phyloP scores from a whole-genome alignment of 2,113 vertebrate genomes.

The Pseudopodoces humilis region DNA sequence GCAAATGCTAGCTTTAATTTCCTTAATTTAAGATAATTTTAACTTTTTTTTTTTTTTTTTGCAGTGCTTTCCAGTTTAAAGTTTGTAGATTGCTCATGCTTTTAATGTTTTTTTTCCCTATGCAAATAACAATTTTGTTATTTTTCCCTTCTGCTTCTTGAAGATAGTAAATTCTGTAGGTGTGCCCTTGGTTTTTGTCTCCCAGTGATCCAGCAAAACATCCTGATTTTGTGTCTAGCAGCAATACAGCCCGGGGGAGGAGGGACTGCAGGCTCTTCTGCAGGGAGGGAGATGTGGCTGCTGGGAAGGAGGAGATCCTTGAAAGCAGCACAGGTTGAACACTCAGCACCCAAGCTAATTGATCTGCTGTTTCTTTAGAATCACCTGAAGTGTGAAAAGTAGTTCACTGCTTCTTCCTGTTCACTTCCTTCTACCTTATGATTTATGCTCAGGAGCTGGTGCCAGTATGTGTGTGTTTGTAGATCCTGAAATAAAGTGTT shows the following conservation, averaged over 20 bases:
- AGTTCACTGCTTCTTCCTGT: neutral
- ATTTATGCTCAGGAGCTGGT: neutral
- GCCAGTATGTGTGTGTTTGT: neutral
- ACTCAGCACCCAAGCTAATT: neutral
- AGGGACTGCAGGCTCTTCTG: neutral
- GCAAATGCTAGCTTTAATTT: neutral
- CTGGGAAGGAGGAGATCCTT: neutral
- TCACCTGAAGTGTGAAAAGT: neutral
- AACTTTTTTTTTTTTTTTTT: neutral
- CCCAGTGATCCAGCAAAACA: neutral
- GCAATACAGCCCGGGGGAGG: neutral
- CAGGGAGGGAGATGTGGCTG: neutral
- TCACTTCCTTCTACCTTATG: neutral
- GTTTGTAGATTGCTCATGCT: neutral
- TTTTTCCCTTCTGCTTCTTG: neutral
- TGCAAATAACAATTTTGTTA: neutral
- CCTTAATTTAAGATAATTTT: neutral
- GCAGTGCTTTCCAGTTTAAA: neutral
- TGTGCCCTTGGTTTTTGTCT: neutral
- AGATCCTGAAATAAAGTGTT: neutral
- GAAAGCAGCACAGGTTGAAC: neutral
- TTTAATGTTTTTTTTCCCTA: neutral
- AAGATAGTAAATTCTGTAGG: neutral
- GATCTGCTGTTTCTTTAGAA: neutral
- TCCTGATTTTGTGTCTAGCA: neutral